Percentiles rank a stretch among this genome's conserved stretches.
Conservation (phyloP, 2,797 vertebrate species). For the Brachymystax lenok region DNA sequence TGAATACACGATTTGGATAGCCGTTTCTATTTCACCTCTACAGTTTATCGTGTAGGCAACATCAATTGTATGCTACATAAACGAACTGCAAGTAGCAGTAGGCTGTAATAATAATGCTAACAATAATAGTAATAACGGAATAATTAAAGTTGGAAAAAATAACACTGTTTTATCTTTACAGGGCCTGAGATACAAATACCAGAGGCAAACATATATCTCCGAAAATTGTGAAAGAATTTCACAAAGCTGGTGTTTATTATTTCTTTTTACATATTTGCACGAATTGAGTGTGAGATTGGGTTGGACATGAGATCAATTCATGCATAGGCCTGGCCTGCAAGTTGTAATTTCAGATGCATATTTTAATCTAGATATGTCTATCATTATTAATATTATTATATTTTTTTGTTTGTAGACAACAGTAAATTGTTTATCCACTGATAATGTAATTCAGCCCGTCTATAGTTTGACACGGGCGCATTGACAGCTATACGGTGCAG, state of each 20-base stretch:
- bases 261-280: neutral
- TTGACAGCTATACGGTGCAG: constrained; percentile 39
- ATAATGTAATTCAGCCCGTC: constrained; percentile 24
- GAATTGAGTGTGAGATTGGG: neutral
- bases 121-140: neutral
- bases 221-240: neutral
- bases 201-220: too few species aligned
- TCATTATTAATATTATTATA: too few species aligned
- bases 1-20: neutral
- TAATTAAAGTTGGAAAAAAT: neutral
- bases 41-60: neutral
- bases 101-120: neutral
- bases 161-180: neutral
- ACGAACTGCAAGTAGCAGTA: neutral
- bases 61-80: neutral
- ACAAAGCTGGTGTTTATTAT: neutral
- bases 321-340: too few species aligned
- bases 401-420: neutral
- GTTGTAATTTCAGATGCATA: too few species aligned
- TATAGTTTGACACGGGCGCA: constrained; percentile 28
- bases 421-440: neutral
- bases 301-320: neutral
- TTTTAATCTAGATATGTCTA: too few species aligned
- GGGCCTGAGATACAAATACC: neutral
- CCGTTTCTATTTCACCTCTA: neutral